These are phyloP conservation scores for Pan troglodytes DNA, from an alignment of 2,113 vertebrate species.

Conservation along the genomic window DNA sequence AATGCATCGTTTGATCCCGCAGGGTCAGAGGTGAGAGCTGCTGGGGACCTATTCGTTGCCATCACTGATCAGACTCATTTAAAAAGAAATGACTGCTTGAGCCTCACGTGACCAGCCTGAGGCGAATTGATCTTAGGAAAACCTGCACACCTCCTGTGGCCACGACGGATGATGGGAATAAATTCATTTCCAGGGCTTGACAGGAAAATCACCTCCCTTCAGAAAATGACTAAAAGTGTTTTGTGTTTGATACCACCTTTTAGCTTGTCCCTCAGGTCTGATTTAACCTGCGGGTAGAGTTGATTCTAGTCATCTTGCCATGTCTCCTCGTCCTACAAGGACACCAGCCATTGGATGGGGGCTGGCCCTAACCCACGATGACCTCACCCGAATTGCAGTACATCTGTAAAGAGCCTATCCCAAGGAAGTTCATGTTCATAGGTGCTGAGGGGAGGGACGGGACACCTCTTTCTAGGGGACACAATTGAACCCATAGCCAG, in stretches of 20 bases:
- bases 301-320: rapidly evolving
- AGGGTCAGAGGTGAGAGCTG: not conserved
- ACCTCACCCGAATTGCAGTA: not conserved
- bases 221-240: too few species aligned
- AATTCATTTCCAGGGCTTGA: not conserved
- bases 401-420: not conserved
- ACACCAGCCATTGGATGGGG: not conserved
- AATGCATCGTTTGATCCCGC: rapidly evolving
- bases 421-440: not conserved
- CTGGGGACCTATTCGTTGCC: not conserved
- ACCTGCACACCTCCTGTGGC: rapidly evolving
- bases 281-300: not conserved
- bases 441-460: too few species aligned
- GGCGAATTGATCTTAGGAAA: rapidly evolving
- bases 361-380: too few species aligned
- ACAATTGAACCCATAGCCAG: not conserved
- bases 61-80: not conserved
- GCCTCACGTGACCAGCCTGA: rapidly evolving
- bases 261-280: not conserved
- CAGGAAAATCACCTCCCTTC: not conserved
- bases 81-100: too few species aligned
- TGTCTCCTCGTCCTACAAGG: too few species aligned
- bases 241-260: not conserved
- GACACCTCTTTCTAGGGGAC: not conserved
- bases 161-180: too few species aligned